phyloP scores from a whole-genome alignment of 2,888 invertebrate species.

The Colletes collaris region DNA sequence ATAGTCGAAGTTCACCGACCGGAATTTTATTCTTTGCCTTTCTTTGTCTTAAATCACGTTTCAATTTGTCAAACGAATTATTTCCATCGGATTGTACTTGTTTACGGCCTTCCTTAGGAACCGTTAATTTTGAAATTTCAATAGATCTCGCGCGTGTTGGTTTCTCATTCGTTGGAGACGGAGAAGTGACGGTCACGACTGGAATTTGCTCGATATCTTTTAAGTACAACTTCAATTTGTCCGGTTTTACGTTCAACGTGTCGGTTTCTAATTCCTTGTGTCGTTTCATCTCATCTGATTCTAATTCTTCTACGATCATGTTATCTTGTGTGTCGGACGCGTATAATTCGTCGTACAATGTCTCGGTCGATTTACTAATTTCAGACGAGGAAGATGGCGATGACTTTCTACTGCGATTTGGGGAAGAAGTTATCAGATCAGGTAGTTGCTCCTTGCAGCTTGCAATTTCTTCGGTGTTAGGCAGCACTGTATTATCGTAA shows the following conservation, averaged over 20 bases:
- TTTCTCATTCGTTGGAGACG: constrained; percentile 75
- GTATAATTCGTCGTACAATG: constrained; percentile 53
- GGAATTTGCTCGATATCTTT: constrained; percentile 40
- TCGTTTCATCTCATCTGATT: not conserved
- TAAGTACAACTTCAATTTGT: constrained; percentile 33
- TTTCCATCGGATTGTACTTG: constrained; percentile 27
- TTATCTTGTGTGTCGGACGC: constrained; percentile 15
- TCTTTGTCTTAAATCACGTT: constrained; percentile 75
- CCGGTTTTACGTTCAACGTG: not conserved
- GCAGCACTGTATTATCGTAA: constrained; percentile 41
- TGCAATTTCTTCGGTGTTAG: constrained; percentile 31
- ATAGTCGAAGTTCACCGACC: constrained; percentile 71
- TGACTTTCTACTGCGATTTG: constrained; percentile 68
- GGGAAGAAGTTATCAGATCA: constrained; percentile 75
- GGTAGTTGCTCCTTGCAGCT: constrained; percentile 71
- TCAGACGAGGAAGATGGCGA: constrained; percentile 67
- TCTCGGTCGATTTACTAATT: constrained; percentile 59
- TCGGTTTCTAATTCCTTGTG: not conserved
- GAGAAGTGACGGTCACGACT: constrained; percentile 72
- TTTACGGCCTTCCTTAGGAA: constrained; percentile 59
- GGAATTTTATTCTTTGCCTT: constrained; percentile 73
- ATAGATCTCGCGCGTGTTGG: constrained; percentile 54
- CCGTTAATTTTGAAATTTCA: constrained; percentile 61
- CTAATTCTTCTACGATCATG: not conserved
- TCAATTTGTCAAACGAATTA: constrained; percentile 75